These are phyloP conservation scores for Ephydatia muelleri DNA, from an alignment of 37 sponge, comb jelly and placozoan species.

Conservation along the genomic window DNA sequence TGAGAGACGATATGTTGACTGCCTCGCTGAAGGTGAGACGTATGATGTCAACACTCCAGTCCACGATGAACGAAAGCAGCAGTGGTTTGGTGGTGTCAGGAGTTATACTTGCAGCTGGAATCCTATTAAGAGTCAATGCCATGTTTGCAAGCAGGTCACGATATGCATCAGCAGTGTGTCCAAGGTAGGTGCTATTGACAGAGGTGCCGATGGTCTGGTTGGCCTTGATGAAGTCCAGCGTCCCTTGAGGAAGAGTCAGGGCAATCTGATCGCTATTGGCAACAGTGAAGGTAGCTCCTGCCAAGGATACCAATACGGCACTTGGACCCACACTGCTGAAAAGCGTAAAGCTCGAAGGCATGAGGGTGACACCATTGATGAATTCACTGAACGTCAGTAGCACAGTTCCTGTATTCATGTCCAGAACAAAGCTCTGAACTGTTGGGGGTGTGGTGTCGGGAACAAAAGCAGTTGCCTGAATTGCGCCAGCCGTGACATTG, in stretches of 20 bases:
- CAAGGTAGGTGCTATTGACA: constrained; percentile 58
- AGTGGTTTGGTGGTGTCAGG: constrained; percentile 66
- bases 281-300: constrained; percentile 38
- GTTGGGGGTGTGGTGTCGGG: constrained; percentile 64
- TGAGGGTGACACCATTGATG: constrained; percentile 55
- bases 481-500: constrained; percentile 26
- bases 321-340: constrained; percentile 24
- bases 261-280: constrained; percentile 20
- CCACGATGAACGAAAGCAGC: constrained; percentile 48
- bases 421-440: constrained; percentile 51
- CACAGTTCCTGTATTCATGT: constrained; percentile 64
- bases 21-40: constrained; percentile 83
- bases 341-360: constrained; percentile 43
- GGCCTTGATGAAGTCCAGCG: constrained; percentile 46
- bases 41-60: constrained; percentile 45
- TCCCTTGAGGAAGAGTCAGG: constrained; percentile 13
- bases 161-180: constrained; percentile 29
- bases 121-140: constrained; percentile 1
- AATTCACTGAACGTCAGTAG: constrained; percentile 72
- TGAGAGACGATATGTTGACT: constrained; percentile 64
- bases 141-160: constrained; percentile 50
- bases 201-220: constrained; percentile 30
- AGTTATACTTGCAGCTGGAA: constrained; percentile 38
- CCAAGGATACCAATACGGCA: not conserved
- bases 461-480: constrained; percentile 34